These are phyloP conservation scores for Anagyrus pseudococci DNA, from an alignment of 2,888 invertebrate genomes.

Conservation along the genomic window DNA sequence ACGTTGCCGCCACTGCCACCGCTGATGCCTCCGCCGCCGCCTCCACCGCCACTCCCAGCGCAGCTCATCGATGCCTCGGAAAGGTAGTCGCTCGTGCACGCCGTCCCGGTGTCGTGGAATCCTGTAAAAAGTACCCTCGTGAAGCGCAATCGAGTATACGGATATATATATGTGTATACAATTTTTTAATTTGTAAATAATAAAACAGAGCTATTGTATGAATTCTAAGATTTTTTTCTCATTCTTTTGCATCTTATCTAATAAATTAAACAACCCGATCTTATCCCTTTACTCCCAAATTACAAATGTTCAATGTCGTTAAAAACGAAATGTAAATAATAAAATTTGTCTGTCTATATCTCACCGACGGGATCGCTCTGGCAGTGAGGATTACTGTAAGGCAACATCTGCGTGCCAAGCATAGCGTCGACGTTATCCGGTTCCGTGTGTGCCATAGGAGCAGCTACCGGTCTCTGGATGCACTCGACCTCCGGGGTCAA, in stretches of 20 bases:
- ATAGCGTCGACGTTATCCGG: constrained; percentile 32
- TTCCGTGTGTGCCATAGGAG: constrained; percentile 17
- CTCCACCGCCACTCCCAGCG: constrained; percentile 2
- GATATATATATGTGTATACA: constrained; percentile 18
- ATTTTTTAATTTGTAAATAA: constrained; percentile 28
- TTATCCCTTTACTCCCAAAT: no score
- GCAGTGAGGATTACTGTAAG: constrained; percentile 21
- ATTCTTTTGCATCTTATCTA: not conserved
- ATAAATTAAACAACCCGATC: no score
- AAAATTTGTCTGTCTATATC: not conserved
- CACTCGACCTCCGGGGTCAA: constrained; percentile 32
- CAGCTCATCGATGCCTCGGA: constrained; percentile 30
- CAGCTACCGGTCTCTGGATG: constrained; percentile 21
- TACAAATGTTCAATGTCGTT: no score
- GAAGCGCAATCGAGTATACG: constrained; percentile 7
- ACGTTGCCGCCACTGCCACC: not conserved
- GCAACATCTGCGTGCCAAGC: constrained; percentile 24
- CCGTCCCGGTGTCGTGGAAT: constrained; percentile 33
- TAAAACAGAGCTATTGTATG: constrained; percentile 22
- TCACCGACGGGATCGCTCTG: constrained; percentile 35
- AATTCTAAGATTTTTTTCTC: not conserved
- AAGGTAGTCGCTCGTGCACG: constrained; percentile 21
- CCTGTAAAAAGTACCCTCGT: constrained; percentile 14
- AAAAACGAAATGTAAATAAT: no score
- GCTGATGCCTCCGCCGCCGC: constrained; percentile 3